Conservation (phyloP, 2,797 vertebrate species). For the Pipistrellus kuhlii region DNA sequence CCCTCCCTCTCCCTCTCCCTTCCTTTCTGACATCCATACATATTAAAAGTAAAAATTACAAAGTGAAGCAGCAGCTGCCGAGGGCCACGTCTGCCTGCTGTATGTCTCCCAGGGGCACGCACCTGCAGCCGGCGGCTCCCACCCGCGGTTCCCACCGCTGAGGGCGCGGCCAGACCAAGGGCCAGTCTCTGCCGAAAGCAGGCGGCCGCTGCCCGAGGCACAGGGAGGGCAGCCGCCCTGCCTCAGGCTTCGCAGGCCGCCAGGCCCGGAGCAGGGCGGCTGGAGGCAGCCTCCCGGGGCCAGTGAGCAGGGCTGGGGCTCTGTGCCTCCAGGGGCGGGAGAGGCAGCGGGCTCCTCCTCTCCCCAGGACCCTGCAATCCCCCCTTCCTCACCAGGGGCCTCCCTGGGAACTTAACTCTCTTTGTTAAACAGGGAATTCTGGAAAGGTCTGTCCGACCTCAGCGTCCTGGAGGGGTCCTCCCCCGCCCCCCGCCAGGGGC, state of each 20-base stretch:
- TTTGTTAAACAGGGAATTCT: neutral
- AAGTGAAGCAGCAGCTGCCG: neutral
- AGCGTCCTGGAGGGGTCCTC: neutral
- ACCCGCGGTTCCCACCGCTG: fast-evolving
- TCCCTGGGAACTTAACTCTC: neutral
- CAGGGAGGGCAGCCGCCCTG: neutral
- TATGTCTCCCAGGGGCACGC: too few species aligned
- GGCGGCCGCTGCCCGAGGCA: fast-evolving
- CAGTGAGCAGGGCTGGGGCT: neutral
- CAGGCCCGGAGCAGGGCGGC: neutral
- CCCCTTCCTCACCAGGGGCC: neutral
- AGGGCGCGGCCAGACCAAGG: fast-evolving
- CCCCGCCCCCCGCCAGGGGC: neutral
- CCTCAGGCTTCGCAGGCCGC: neutral
- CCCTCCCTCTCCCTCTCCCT: too few species aligned
- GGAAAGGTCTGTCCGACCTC: fast-evolving
- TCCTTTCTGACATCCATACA: too few species aligned
- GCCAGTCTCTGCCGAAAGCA: neutral
- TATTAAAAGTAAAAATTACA: too few species aligned
- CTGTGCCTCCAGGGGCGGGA: fast-evolving
- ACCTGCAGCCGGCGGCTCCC: neutral
- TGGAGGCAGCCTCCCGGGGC: neutral
- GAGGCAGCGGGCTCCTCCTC: fast-evolving
- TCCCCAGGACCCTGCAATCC: neutral
- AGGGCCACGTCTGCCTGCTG: fast-evolving